A percentile compares a stretch with the other conserved stretches of the same genome.
phyloP scores from a whole-genome alignment of 2,888 invertebrate species.

The Drosophila seclusa region DNA sequence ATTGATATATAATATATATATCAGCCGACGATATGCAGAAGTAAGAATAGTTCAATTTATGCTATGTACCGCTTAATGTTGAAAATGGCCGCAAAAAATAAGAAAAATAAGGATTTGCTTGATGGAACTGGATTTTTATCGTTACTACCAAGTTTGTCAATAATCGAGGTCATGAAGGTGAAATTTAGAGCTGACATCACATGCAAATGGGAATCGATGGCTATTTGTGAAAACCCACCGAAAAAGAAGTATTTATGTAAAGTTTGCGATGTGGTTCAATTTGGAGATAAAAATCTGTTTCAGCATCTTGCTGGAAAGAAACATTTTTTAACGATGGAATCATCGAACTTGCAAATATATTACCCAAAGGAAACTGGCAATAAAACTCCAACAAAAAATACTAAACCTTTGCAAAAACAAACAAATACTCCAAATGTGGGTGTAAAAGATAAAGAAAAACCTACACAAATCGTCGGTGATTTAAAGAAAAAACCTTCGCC shows the following conservation, averaged over 20 bases:
- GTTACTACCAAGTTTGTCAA: conserved; percentile 49
- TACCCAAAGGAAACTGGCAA: conserved; percentile 42
- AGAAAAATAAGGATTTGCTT: conserved; percentile 16
- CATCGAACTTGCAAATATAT: conserved; percentile 55
- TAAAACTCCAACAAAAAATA: conserved; percentile 6
- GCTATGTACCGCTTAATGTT: conserved; percentile 14
- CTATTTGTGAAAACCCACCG: conserved; percentile 20
- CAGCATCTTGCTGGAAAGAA: conserved; percentile 79
- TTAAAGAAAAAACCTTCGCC: background rate
- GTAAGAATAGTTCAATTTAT: conserved; percentile 28
- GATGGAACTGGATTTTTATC: conserved; percentile 31
- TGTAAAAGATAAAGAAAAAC: background rate
- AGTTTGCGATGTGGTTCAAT: conserved; percentile 69
- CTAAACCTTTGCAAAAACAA: background rate
- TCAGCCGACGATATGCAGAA: conserved; percentile 39
- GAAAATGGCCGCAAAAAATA: conserved; percentile 44
- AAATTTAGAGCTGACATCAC: conserved; percentile 55
- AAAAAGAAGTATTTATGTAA: conserved; percentile 63
- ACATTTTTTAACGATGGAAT: conserved; percentile 68
- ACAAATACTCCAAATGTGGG: background rate
- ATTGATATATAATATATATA: conserved; percentile 15
- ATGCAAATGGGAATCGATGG: conserved; percentile 60
- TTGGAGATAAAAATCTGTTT: conserved; percentile 70
- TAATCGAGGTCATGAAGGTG: conserved; percentile 65
- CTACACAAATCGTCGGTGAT: background rate